Evolutionary conservation across 2,888 invertebrate genomes (phyloP), one percentile per base, ranked within the genome.

Genomic region (Cosmia pyralina): DNA sequence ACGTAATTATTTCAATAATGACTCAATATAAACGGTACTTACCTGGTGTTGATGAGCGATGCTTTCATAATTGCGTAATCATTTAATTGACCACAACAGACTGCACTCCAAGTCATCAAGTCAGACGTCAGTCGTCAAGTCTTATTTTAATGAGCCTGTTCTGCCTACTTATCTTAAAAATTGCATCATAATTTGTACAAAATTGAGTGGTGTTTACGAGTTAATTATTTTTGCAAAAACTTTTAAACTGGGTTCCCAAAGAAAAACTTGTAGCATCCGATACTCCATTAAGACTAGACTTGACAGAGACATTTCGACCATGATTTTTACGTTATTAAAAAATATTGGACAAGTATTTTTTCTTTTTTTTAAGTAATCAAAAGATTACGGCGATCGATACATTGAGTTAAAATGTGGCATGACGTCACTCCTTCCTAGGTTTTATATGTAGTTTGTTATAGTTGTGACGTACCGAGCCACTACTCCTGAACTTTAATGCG

Each of bases 1-100:
- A 46, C 41, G n/a, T 55, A 46, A 46, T 22, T 38, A 22, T 38
- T 17, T 17, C 4, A 13, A 3, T 46, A 48, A 48, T 70, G 10
- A 48, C 22, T 70, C 46, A 38, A 57, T 67, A n/a, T 48, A 48
- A 48, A 41, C 4, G n/a, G 28, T 46, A 57, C 55, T 57, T 48
- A 55, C 8, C 6, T 70, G 10, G 3, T 15, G 11, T 44, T 8
- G 6, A 44, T 15, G 28, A 19, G 28, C 44, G 28, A 28, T 19
- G 58, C 8, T 34, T 58, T 44, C 44, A 58, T 67, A 28, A 44
- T 58, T 57, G 44, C 10, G 28, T 28, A 19, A 58, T 41, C 11
- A 65, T 38, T 38, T 52, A 52, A 52, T 52, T 38, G 17, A 17
- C 64, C 17, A 17, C 50, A 52, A 38, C 17, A 11, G 6, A 22